phyloP scores from a whole-genome alignment of 2,888 invertebrate species.

The Epinotia nisella region DNA sequence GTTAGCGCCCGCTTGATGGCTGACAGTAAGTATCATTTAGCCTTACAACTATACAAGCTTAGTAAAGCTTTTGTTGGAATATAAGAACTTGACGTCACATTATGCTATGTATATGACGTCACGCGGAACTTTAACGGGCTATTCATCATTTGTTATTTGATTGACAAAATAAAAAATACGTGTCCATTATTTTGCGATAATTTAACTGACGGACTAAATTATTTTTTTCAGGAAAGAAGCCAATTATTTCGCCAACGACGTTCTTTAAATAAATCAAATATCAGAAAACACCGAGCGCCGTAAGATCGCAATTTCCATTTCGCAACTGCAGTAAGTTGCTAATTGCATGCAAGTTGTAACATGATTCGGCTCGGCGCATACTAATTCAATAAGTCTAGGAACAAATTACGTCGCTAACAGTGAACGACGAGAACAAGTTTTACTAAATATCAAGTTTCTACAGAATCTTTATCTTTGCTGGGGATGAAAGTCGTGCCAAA shows the following conservation, averaged over 20 bases:
- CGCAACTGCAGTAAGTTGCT: slow-evolving; percentile 12
- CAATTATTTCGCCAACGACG: too few species aligned
- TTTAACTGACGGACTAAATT: too few species aligned
- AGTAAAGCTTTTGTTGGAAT: too few species aligned
- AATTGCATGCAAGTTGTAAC: slow-evolving; percentile 42
- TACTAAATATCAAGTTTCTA: slow-evolving; percentile 26
- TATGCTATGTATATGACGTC: too few species aligned
- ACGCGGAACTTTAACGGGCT: too few species aligned
- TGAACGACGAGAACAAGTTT: slow-evolving; percentile 53
- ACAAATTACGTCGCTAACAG: slow-evolving; percentile 68
- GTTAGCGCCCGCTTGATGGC: slow-evolving; percentile 31
- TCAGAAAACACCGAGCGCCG: neutral
- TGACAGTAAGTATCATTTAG: slow-evolving; percentile 42
- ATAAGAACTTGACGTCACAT: too few species aligned
- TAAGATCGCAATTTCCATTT: slow-evolving; percentile 14
- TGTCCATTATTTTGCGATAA: too few species aligned
- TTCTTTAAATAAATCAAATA: slow-evolving; percentile 1
- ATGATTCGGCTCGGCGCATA: slow-evolving; percentile 58
- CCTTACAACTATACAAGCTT: too few species aligned
- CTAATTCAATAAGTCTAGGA: slow-evolving; percentile 76
- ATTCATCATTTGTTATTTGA: too few species aligned
- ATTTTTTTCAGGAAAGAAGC: too few species aligned
- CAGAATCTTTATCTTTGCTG: neutral
- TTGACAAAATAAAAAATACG: too few species aligned
- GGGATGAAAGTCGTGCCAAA: slow-evolving; percentile 1